phyloP scores from a whole-genome alignment of 2,888 invertebrate genomes.

The Notodonta dromedarius region DNA sequence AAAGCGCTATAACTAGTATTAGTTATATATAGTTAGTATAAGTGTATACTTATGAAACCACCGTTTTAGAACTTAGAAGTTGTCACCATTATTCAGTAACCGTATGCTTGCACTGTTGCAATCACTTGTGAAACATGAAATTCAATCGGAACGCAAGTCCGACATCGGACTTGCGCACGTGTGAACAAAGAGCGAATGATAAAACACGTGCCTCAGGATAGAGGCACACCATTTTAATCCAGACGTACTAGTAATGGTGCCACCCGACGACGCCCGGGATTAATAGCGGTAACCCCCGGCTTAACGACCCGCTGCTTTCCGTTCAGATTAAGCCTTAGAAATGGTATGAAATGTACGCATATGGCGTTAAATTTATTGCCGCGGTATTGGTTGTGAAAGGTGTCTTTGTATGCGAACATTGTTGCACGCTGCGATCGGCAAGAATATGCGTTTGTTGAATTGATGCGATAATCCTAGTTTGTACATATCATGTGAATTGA shows the following conservation, averaged over 20 bases:
- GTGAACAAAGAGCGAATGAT: constrained; percentile 15
- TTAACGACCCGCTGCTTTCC: neutral
- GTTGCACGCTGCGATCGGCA: neutral
- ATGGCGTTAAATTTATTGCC: constrained; percentile 4
- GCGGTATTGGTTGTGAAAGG: constrained; percentile 15
- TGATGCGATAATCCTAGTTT: neutral
- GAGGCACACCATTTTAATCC: constrained; percentile 25
- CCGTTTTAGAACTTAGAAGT: too few relatives aligned
- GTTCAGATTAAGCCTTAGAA: constrained; percentile 11
- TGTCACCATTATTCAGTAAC: too few relatives aligned
- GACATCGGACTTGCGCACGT: neutral
- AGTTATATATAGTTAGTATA: too few relatives aligned
- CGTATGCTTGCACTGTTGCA: too few relatives aligned
- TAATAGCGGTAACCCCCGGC: neutral
- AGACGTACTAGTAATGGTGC: constrained; percentile 58
- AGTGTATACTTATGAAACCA: too few relatives aligned
- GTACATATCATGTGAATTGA: too few relatives aligned
- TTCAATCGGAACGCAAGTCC: too few relatives aligned
- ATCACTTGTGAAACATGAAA: too few relatives aligned
- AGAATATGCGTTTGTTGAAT: neutral
- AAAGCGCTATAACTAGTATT: too few relatives aligned
- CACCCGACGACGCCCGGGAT: constrained; percentile 48
- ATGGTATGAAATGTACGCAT: constrained; percentile 3
- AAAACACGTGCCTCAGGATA: constrained; percentile 19
- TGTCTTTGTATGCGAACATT: constrained; percentile 1